A percentile compares a stretch with the other conserved stretches of the same genome.
These are phyloP conservation scores for Malurus alboscapulatus DNA, from an alignment of 2,113 vertebrate genomes.

Conservation along the genomic window DNA sequence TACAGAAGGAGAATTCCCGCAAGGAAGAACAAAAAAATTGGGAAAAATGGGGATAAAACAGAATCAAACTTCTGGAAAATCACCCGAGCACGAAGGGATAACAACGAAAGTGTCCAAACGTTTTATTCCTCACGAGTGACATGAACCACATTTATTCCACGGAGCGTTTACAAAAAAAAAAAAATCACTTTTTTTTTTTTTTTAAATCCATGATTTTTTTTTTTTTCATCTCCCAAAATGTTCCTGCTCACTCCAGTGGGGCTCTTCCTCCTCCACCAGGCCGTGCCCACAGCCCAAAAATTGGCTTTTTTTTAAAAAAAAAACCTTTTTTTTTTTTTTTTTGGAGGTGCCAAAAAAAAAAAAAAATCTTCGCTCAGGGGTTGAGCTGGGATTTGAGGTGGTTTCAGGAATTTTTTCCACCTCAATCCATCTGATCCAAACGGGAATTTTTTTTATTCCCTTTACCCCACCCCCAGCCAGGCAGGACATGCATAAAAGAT, in stretches of 20 bases:
- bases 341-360: no score
- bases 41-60: no score
- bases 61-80: neutral
- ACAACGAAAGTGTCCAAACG: conserved; percentile 18
- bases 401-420: no score
- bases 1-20: rapidly evolving
- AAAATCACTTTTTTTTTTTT: neutral
- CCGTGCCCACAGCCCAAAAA: neutral
- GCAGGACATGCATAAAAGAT: no score
- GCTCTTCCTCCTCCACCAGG: neutral
- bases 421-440: no score
- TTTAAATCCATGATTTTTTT: neutral
- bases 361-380: no score
- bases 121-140: conserved; percentile 71
- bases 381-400: no score
- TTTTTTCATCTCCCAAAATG: neutral
- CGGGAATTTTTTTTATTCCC: no score
- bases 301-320: no score
- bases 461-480: no score
- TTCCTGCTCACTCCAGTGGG: neutral
- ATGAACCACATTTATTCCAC: conserved; percentile 3
- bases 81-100: neutral
- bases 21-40: rapidly evolving
- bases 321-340: no score
- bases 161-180: neutral